Conservation (phyloP, 2,113 vertebrate genomes). For the Salvelinus sp. region DNA sequence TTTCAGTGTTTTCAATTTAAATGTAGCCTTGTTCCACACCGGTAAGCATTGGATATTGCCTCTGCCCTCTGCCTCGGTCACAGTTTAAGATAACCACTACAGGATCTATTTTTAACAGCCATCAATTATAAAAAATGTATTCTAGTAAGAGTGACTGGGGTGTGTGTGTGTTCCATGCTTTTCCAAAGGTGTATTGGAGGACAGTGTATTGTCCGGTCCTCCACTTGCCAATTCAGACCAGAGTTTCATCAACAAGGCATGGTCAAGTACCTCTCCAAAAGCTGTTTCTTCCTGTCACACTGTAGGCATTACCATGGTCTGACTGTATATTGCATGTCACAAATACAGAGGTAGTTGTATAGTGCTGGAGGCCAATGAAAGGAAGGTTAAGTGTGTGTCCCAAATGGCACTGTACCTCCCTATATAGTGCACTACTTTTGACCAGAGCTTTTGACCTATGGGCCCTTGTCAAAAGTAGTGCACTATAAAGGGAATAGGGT, state of each 20-base stretch:
- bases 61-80: constrained; percentile 13
- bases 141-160: constrained; percentile 25
- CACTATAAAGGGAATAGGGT: too few relatives aligned
- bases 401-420: too few relatives aligned
- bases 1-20: constrained; percentile 40
- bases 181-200: neutral
- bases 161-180: neutral
- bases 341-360: constrained; percentile 16
- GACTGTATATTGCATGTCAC: constrained; percentile 8
- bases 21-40: constrained; percentile 47
- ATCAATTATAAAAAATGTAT: constrained; percentile 51
- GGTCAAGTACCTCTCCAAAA: neutral
- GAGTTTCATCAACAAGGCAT: too few relatives aligned
- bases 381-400: neutral
- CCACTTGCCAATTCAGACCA: neutral
- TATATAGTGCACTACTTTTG: too few relatives aligned
- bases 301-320: neutral
- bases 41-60: constrained; percentile 36
- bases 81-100: constrained; percentile 35
- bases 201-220: neutral
- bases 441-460: too few relatives aligned
- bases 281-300: neutral
- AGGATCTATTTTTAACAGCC: constrained; percentile 51
- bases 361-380: constrained; percentile 10
- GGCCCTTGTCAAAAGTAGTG: too few relatives aligned